These are phyloP conservation scores for Oxyteleia sp. DNA, from an alignment of 2,888 invertebrate species.

Conservation along the genomic window DNA sequence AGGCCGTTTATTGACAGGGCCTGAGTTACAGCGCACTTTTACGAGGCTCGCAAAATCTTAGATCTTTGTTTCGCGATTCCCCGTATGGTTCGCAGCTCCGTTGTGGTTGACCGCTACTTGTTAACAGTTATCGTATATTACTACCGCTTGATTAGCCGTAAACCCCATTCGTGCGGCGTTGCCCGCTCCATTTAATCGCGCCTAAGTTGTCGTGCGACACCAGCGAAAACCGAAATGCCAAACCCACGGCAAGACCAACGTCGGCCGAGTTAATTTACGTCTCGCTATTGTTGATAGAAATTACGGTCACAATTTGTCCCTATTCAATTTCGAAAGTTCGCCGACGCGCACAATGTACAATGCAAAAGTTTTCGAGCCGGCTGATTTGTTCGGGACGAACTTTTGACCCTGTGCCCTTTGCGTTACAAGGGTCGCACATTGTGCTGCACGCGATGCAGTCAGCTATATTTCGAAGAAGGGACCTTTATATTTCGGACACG, in stretches of 20 bases:
- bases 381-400: slow-evolving; percentile 31
- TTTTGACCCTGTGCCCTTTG: slow-evolving; percentile 31
- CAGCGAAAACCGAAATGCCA: slow-evolving; percentile 11
- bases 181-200: background rate
- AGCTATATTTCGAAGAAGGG: slow-evolving; percentile 60
- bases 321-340: slow-evolving; percentile 16
- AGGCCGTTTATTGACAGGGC: slow-evolving; percentile 44
- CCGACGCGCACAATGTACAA: background rate
- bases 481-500: slow-evolving; percentile 63
- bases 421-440: slow-evolving; percentile 47
- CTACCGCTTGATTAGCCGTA: slow-evolving; percentile 35
- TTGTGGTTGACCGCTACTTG: slow-evolving; percentile 53
- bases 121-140: slow-evolving; percentile 71
- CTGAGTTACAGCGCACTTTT: slow-evolving; percentile 12
- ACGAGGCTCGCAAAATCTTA: slow-evolving; percentile 40
- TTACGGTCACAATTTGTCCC: slow-evolving; percentile 28
- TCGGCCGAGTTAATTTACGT: slow-evolving; percentile 7
- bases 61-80: slow-evolving; percentile 28
- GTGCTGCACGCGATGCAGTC: slow-evolving; percentile 47
- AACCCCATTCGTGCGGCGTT: slow-evolving; percentile 1
- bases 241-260: slow-evolving; percentile 14
- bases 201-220: background rate
- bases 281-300: slow-evolving; percentile 4
- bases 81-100: slow-evolving; percentile 23
- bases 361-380: slow-evolving; percentile 11